Percentiles rank a stretch among this genome's conserved stretches.
These are phyloP conservation scores for Papilio helenus DNA, from an alignment of 1,140 invertebrate genomes.

Conservation along the genomic window DNA sequence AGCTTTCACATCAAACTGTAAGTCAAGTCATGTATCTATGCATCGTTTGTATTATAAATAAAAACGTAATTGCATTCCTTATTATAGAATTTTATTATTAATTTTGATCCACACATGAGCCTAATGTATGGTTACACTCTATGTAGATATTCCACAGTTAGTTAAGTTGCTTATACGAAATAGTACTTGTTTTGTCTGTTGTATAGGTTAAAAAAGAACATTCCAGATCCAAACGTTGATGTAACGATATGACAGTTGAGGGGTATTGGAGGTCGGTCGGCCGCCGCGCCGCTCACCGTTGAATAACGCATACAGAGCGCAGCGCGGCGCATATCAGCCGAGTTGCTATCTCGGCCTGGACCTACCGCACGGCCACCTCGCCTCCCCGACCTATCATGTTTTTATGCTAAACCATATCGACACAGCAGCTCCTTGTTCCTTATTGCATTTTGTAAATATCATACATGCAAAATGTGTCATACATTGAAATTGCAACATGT, in stretches of 20 bases:
- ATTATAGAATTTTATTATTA: not conserved
- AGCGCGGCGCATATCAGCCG: constrained; percentile 27
- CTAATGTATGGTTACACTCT: not conserved
- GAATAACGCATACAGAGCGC: constrained; percentile 31
- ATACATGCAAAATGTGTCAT: not conserved
- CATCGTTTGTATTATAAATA: not conserved
- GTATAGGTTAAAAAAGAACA: constrained; percentile 7
- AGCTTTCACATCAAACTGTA: not conserved
- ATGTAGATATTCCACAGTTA: not conserved
- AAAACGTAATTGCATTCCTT: not conserved
- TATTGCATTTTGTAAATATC: not conserved
- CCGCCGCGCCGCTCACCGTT: constrained; percentile 12
- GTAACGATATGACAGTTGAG: constrained; percentile 23
- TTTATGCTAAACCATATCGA: constrained; percentile 19
- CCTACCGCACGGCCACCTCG: constrained; percentile 30
- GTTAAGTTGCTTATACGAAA: no score
- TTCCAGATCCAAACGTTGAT: not conserved
- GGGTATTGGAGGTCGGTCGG: constrained; percentile 24
- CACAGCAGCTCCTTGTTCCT: not conserved
- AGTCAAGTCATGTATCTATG: not conserved
- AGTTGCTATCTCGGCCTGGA: constrained; percentile 24
- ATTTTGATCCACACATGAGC: not conserved
- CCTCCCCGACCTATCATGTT: constrained; percentile 21
- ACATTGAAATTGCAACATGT: not conserved
- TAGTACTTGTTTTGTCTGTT: not conserved